A percentile compares a stretch with the other conserved stretches of the same genome.
Conservation (phyloP, 2,797 vertebrate genomes). For the Caiman crocodilus region DNA sequence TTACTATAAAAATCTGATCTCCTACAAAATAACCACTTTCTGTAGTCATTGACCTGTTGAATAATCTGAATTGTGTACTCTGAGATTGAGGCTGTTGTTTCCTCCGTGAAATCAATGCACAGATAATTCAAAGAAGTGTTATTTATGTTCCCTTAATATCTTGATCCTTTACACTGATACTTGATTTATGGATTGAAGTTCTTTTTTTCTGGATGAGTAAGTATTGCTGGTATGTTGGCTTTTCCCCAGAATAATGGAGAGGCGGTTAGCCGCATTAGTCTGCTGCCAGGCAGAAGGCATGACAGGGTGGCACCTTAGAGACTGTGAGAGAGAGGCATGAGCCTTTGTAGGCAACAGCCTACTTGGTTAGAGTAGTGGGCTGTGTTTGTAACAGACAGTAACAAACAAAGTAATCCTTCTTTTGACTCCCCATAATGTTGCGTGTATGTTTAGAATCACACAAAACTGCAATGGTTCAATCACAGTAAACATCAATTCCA, state of each 20-base stretch:
- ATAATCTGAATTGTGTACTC: neutral
- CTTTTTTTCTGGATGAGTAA: neutral
- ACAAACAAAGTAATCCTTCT: neutral
- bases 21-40: neutral
- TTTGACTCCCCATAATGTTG: neutral
- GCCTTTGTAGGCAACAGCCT: too few species aligned
- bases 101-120: neutral
- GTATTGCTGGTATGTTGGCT: neutral
- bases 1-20: neutral
- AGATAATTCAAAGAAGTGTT: neutral
- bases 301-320: too few species aligned
- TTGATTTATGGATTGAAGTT: neutral
- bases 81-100: neutral
- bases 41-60: neutral
- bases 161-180: neutral
- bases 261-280: too few species aligned
- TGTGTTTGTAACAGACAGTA: neutral
- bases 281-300: too few species aligned
- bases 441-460: neutral
- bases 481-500: neutral
- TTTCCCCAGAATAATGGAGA: neutral
- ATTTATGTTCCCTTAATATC: neutral
- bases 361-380: too few species aligned
- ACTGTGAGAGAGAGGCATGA: too few species aligned
- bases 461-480: neutral